A percentile compares a stretch with the other conserved stretches of the same genome.
phyloP scores from a whole-genome alignment of 2,113 vertebrate genomes.

The Urocitellus parryii region DNA sequence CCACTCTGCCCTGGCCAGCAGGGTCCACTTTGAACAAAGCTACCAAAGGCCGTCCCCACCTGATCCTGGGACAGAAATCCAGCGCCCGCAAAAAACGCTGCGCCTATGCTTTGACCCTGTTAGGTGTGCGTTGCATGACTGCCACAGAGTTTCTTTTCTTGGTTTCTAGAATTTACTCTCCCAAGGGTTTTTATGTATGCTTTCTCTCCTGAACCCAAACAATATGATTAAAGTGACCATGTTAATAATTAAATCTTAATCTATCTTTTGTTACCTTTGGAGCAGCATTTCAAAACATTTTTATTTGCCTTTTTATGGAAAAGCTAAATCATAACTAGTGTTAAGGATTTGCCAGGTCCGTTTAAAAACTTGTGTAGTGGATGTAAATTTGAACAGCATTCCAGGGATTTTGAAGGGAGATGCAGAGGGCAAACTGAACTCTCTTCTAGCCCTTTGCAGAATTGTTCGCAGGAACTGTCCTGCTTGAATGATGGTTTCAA shows the following conservation, averaged over 20 bases:
- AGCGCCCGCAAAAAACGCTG: neutral
- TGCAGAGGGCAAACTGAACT: neutral
- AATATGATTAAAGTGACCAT: neutral
- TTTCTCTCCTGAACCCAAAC: neutral
- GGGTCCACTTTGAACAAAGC: accelerated
- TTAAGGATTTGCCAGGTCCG: neutral
- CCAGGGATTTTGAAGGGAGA: neutral
- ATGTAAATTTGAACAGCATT: neutral
- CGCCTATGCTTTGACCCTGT: no score
- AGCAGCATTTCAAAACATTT: neutral
- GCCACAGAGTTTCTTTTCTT: neutral
- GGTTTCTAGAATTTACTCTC: neutral
- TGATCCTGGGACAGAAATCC: neutral
- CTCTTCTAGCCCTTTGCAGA: neutral
- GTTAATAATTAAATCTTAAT: neutral
- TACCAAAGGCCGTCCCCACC: neutral
- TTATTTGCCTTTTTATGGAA: neutral
- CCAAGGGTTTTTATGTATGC: neutral
- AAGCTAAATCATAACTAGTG: neutral
- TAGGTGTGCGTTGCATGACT: no score
- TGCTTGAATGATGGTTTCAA: neutral
- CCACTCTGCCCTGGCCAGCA: neutral
- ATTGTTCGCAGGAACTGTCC: neutral
- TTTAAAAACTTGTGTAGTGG: neutral
- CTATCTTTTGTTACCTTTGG: neutral